Conservation (phyloP, 2,888 invertebrate genomes). For the Empis livida region DNA sequence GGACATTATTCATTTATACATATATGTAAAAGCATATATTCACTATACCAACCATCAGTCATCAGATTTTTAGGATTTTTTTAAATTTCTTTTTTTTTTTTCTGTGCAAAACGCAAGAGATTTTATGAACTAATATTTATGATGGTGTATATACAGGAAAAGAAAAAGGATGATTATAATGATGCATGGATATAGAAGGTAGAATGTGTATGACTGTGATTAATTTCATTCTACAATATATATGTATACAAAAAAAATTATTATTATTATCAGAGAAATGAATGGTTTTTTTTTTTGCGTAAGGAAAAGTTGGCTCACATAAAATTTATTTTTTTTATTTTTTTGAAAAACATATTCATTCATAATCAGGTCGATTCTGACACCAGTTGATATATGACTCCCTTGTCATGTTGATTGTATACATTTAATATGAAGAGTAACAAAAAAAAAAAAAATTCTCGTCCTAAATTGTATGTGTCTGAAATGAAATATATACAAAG, state of each 20-base stretch:
- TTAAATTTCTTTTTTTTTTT: too few relatives aligned
- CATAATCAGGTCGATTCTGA: constrained; percentile 1
- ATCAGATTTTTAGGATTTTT: too few relatives aligned
- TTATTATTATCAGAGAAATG: not conserved
- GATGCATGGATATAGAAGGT: not conserved
- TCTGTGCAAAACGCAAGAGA: too few relatives aligned
- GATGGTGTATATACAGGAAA: not conserved
- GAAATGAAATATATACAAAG: too few relatives aligned
- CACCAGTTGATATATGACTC: constrained; percentile 2
- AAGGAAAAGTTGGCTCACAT: too few relatives aligned
- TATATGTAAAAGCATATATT: too few relatives aligned
- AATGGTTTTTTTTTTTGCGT: too few relatives aligned
- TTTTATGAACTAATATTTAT: too few relatives aligned
- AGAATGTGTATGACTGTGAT: constrained; percentile 1
- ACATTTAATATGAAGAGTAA: not conserved
- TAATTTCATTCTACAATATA: not conserved
- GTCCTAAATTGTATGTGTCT: too few relatives aligned
- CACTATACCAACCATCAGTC: too few relatives aligned
- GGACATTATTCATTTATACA: too few relatives aligned
- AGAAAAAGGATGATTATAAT: not conserved
- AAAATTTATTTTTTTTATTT: not conserved
- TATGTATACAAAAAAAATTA: not conserved
- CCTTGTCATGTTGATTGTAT: not conserved
- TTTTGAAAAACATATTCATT: constrained; percentile 1
- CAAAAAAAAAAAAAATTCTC: not conserved